Conservation (phyloP, 1,140 invertebrate genomes). For the Papilio xuthus region DNA sequence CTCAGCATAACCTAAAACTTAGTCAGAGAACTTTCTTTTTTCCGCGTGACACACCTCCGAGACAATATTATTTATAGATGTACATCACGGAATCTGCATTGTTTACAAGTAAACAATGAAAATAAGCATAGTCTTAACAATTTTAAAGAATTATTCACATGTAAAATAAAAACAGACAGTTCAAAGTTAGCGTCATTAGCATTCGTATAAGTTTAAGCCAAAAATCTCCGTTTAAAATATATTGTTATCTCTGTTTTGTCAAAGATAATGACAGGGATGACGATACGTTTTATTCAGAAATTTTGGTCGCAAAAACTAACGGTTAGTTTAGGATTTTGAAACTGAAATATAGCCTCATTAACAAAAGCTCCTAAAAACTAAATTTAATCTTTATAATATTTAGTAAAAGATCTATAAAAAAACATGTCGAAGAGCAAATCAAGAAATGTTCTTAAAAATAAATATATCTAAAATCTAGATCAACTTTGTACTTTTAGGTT, state of each 20-base stretch:
- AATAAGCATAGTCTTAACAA: neutral
- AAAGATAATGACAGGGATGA: too few relatives aligned
- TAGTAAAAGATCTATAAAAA: slow-evolving; percentile 6
- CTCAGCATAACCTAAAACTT: slow-evolving; percentile 1
- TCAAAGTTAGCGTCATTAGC: neutral
- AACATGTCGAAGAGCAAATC: neutral
- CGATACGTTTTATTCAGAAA: too few relatives aligned
- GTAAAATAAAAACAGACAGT: neutral
- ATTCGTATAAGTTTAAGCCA: too few relatives aligned
- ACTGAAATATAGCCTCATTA: slow-evolving; percentile 30
- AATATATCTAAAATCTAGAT: slow-evolving; percentile 27
- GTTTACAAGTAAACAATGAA: neutral
- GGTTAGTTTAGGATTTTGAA: neutral
- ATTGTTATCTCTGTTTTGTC: too few relatives aligned
- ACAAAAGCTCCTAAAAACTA: neutral
- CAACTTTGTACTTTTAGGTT: slow-evolving; percentile 69
- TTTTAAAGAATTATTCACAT: neutral
- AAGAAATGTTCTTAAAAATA: slow-evolving; percentile 36
- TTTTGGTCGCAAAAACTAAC: too few relatives aligned
- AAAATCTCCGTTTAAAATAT: too few relatives aligned
- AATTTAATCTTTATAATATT: slow-evolving; percentile 16
- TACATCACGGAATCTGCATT: neutral
- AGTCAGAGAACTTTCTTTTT: neutral
- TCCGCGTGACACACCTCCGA: neutral
- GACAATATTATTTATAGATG: slow-evolving; percentile 1